A percentile compares a stretch with the other conserved stretches of the same genome.
Conservation (phyloP, 2,113 vertebrate species). For the Peromyscus maniculatus region DNA sequence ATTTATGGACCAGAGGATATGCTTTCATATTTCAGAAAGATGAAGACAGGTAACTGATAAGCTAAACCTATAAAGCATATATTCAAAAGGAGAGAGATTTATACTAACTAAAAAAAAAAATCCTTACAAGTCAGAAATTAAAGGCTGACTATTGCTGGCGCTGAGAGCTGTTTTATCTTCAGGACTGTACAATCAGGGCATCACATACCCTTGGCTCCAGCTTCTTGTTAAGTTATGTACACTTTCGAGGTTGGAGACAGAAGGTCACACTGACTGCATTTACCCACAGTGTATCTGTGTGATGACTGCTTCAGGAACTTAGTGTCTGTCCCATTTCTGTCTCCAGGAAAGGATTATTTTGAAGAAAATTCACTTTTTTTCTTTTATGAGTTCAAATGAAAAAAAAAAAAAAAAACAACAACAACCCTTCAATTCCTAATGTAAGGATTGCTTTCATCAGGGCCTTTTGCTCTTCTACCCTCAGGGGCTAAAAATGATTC, state of each 20-base stretch:
- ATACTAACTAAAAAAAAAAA: not conserved
- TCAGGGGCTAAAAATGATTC: not conserved
- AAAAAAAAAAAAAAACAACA: slow-evolving; percentile 1
- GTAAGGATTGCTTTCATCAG: not conserved
- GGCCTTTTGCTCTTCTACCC: not conserved
- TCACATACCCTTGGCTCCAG: not conserved
- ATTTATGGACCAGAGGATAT: not conserved
- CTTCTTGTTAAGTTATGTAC: not conserved
- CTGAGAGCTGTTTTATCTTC: not conserved
- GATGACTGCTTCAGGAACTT: not conserved
- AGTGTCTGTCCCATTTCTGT: not conserved
- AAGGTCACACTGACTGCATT: not conserved
- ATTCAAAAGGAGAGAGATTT: slow-evolving; percentile 17
- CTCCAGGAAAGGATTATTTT: slow-evolving; percentile 12
- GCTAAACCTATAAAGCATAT: not conserved
- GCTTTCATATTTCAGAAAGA: slow-evolving; percentile 28
- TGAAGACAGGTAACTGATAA: not conserved
- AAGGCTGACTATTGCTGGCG: not conserved
- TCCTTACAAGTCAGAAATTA: not conserved
- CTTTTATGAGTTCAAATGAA: not conserved
- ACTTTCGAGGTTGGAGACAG: not conserved
- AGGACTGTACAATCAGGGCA: not conserved
- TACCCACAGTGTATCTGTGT: not conserved
- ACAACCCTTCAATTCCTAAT: not conserved
- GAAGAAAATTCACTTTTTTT: not conserved